Evolutionary conservation across 1,140 invertebrate species (phyloP), one percentile per base, ranked within the genome.

Genomic region (Pygmarrhopalites habei): DNA sequence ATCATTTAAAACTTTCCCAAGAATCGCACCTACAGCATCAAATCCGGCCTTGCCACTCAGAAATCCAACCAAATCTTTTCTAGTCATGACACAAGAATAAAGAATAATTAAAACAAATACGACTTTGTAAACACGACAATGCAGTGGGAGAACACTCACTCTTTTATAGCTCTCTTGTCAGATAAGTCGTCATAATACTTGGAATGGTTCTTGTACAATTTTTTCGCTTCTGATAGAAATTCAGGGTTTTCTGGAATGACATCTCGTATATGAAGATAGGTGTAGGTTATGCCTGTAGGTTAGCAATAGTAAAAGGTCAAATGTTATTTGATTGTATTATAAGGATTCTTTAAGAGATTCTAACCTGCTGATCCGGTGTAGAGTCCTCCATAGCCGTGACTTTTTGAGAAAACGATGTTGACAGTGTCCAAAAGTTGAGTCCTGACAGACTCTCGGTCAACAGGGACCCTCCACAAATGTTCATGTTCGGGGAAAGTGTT

Each of bases 261-360:
- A 66, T 62, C 7, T 29, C 29, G 70, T 2, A 80, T 62, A 51
- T 77, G 76, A 41, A 76, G 74, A 49, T 77, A 74, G 75, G 76
- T 77, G 61, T 81, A 81, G 5, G 75, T 73, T 2, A 79, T 71
- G 12, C 80, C 80, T n/a, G 75, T n/a, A n/a, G n/a, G n/a, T n/a
- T n/a, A n/a, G n/a, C n/a, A n/a, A n/a, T n/a, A n/a, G n/a, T n/a
- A n/a, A n/a, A n/a, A n/a, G n/a, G n/a, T n/a, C n/a, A n/a, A n/a
- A n/a, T n/a, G n/a, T n/a, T n/a, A n/a, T n/a, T n/a, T n/a, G n/a
- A n/a, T n/a, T n/a, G n/a, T n/a, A n/a, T n/a, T n/a, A n/a, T n/a
- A n/a, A n/a, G n/a, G n/a, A n/a, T n/a, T n/a, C n/a, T n/a, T n/a
- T n/a, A n/a, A n/a, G n/a, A n/a, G n/a, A n/a, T n/a, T n/a, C n/a